Evolutionary conservation across 2,888 invertebrate genomes (phyloP), one percentile per base, ranked within the genome.

Genomic region (Sarcophaga rosellei): DNA sequence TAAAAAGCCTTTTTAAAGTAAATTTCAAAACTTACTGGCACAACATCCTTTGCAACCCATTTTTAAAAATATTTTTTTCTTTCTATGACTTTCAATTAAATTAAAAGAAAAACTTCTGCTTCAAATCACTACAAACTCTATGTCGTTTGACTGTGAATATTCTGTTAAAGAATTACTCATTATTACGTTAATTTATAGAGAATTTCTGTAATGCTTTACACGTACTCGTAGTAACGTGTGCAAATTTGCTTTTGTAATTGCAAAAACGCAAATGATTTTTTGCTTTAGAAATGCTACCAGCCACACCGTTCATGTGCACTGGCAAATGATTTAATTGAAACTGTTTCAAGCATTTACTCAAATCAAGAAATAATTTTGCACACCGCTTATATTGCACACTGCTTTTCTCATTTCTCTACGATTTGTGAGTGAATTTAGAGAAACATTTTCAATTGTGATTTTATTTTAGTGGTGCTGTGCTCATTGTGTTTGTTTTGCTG

Each of bases 11-110:
- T 23, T 21, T 21, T 15, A 57, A 35, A 21, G 17, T n/a, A 65
- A 5, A 4, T 8, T 57, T 44, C 21, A 25, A 17, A 61, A 90
- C 90, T 90, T 65, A 90, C 90, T 89, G 21, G 90, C 89, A 88
- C 88, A 89, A 88, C 91, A 91, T 88, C 90, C 90, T 80, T 90
- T 90, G 89, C 91, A 91, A 87, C 88, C 89, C 91, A 91, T 91
- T 68, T 88, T 90, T 17, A 17, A 10, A 35, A 35, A 35, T 10
- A 0, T 0, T 8, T 74, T 59, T 0, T 10, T n/a, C 45, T 45
- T n/a, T 53, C 11, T 69, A n/a, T 65, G 35, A 25, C 20, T 78
- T 76, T 61, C 21, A 35, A 25, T 70, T 3, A 53, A 6, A 23
- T 53, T 53, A 17, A 45, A 73, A 53, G 15, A 63, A 17, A 63